Evolutionary conservation across 2,113 vertebrate genomes (phyloP).

Genomic region (Paraplagusia blochii): DNA sequence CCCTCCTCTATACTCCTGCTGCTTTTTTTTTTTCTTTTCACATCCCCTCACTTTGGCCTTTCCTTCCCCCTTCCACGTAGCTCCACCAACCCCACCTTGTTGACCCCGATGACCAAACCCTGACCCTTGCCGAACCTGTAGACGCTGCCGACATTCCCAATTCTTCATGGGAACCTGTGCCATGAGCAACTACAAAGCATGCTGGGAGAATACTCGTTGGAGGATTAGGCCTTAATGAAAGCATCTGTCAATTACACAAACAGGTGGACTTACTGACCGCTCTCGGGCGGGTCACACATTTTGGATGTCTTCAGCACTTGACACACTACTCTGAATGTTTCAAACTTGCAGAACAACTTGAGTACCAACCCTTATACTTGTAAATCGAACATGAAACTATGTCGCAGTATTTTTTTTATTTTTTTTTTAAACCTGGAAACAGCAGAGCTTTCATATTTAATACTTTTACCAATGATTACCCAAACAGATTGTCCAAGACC

Average conservation of each 20-base stretch:
- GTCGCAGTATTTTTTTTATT: no score
- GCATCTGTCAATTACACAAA: slow-evolving; percentile 1
- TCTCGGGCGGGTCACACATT: no score
- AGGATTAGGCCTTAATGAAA: slow-evolving; percentile 2
- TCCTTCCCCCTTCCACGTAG: slow-evolving; percentile 23
- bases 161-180: slow-evolving; percentile 71
- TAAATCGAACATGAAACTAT: no score
- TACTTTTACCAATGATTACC: no score
- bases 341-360: no score
- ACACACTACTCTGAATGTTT: no score
- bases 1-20: slow-evolving; percentile 1
- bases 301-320: no score
- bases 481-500: no score
- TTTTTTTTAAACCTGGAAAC: no score
- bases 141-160: slow-evolving; percentile 62
- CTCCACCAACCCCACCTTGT: slow-evolving; percentile 10
- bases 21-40: slow-evolving; percentile 31
- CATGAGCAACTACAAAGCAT: not conserved
- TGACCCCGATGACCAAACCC: slow-evolving; percentile 61
- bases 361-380: no score
- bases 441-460: no score
- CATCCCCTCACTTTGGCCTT: slow-evolving; percentile 47
- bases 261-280: not conserved
- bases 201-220: not conserved
- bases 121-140: slow-evolving; percentile 59